These are phyloP conservation scores for Ophioderma brevispina DNA, from an alignment of 35 echinoderm and acorn worm genomes.

Conservation along the genomic window DNA sequence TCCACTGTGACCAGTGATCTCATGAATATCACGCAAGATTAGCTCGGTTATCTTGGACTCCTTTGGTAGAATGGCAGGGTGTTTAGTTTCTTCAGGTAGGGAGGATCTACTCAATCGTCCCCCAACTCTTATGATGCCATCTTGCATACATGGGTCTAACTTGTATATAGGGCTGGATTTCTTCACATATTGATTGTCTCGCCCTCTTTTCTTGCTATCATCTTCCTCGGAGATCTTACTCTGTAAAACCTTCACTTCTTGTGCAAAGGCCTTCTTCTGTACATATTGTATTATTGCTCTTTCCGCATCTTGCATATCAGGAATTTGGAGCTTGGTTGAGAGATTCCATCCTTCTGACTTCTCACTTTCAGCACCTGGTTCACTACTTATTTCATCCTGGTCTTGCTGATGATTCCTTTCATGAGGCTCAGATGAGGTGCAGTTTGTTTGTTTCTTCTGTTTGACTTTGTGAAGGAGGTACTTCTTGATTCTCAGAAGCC, in stretches of 20 bases:
- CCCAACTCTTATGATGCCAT: too few relatives aligned
- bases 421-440: neutral
- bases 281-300: neutral
- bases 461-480: neutral
- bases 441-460: neutral
- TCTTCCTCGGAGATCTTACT: neutral
- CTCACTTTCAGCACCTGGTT: too few relatives aligned
- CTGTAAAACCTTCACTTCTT: slow-evolving; percentile 1
- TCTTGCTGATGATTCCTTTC: neutral
- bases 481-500: slow-evolving; percentile 16
- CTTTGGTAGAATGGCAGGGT: too few relatives aligned
- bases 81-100: too few relatives aligned
- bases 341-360: neutral
- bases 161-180: neutral
- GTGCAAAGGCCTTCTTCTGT: slow-evolving; percentile 13
- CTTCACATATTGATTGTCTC: neutral
- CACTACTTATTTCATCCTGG: neutral
- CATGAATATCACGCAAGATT: too few relatives aligned
- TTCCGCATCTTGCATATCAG: slow-evolving; percentile 16
- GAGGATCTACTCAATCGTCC: too few relatives aligned
- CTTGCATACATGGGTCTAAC: neutral
- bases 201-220: neutral
- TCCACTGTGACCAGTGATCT: too few relatives aligned
- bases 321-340: neutral
- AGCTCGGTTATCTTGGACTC: too few relatives aligned